Base-by-base conservation (phyloP, 2,888 invertebrate genomes). In the Epinotia ramella region DNA sequence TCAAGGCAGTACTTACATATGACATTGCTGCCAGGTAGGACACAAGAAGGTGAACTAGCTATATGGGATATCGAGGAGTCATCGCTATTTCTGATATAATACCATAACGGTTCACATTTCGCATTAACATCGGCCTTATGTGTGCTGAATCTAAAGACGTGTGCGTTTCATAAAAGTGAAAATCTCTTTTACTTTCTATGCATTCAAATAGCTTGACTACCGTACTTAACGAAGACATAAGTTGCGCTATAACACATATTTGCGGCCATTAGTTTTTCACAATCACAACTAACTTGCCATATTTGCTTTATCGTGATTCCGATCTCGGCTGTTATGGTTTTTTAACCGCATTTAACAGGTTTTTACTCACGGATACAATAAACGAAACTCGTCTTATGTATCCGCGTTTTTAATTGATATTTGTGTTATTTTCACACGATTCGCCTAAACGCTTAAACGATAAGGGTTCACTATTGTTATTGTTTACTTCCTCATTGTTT, bases 381-480 rank as follows among this genome's bases (percentile, higher is more conserved):
- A 56, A 69, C 63, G 18, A 71, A 75, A 57, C 70, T 57, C 59
- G 81, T 80, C 79, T 77, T 79, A 80, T 80, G 81, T 81, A 84
- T 88, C 87, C 86, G 86, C 80, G 77, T 84, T 82, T 74, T 81
- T 83, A 87, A 85, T 88, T 83, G 83, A 72, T 82, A 77, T 85
- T 81, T 86, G 80, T 84, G 78, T 79, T 75, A 68, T 46, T 75
- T 82, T 81, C 85, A 80, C 85, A 84, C 82, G 82, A 80, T 80
- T 82, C 80, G 83, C 81, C 80, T 76, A 72, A 72, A 76, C 67
- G 72, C 67, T 71, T 33, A 20, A 57, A 33, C 66, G 64, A 71
- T 66, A 67, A 65, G 65, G 71, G 24, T 57, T 67, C 33, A 44
- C 66, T 67, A 76, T 71, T 66, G 71, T 72, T 67, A 44, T 76